Evolutionary conservation across 1,140 invertebrate species (phyloP), one percentile per base, ranked within the genome.

Genomic region (Conus betulinus): DNA sequence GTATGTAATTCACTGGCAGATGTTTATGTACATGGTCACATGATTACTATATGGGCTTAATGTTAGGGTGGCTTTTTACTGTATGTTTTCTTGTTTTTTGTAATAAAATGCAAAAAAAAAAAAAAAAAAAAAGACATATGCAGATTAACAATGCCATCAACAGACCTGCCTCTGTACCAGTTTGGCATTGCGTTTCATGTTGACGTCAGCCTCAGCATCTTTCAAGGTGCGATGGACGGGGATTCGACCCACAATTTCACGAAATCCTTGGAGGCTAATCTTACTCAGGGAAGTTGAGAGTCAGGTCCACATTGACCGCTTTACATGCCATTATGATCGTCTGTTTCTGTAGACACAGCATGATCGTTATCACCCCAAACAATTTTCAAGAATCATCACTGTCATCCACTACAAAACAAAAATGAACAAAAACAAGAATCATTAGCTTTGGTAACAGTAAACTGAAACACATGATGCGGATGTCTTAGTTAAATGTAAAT

Each of bases 231-330:
- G 53, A 27, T 78, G 71, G 15, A 87, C 51, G 17, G 85, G 85
- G 25, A 87, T 78, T 3, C 17, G 76, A n/a, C 25, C 85, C 51
- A 87, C 6, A n/a, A 57, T 87, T 27, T 87, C 85, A 53, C 74
- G 71, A 10, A 87, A 76, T 13, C 85, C 85, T 10, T 78, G 23
- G 0, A 79, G 20, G 4, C n/a, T 10, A 11, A 87, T 20, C n/a
- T 20, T 67, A 5, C 71, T 52, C 13, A 87, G 39, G 53, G 51
- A 39, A 87, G 74, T 87, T 78, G 51, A 87, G 39, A 5, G 71
- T 87, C 6, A 87, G 5, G 53, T 87, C 71, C 39, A 87, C 52
- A 7, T 3, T 15, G 1, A 11, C 52, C 5, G 52, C 51, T 53
- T 87, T 78, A n/a, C 85, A 87, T 5, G 17, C 71, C 23, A 51